Base-by-base conservation (phyloP, 2,113 vertebrate genomes). In the Ammodramus savannarum region DNA sequence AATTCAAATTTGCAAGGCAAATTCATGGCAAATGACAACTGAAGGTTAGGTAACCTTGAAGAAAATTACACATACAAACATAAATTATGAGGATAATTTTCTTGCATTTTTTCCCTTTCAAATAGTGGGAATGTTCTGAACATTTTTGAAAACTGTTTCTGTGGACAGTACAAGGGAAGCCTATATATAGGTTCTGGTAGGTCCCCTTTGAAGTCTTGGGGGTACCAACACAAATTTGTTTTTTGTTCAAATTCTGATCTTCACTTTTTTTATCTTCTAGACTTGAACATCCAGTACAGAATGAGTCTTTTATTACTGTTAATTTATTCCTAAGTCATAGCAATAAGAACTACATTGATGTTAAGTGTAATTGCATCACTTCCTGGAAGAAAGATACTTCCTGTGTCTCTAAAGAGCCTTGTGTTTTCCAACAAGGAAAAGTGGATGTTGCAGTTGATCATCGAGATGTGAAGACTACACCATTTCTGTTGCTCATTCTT, bases 1-100 rank as follows among this genome's bases (percentile, higher is more conserved):
- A 82, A 85, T 77, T 92, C 83, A 90, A 77, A 93, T 95, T 86
- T 81, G 43, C 75, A 95, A 94, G 63, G 51, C 46, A 94, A 93
- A 93, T 85, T 87, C 21, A 55, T 38, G 36, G 27, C n/a, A 91
- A 20, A 80, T 77, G 59, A 84, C 55, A 90, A 43, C 20, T 25
- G 34, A 87, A 95, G 59, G 85, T 80, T 59, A 59, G 75, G 17
- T 27, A 80, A 91, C 71, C 85, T 94, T 96, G 51, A 49, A 63
- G 26, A 59, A 51, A 62, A 76, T 51, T 82, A 43, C 48, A n/a
- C 54, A 41, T n/a, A 31, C 15, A 49, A 62, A 54, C 13, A 49
- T 43, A 26, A 18, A 59, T 46, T 49, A 34, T 32, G 7, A 65
- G 11, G 10, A 17, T 51, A 61, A 36, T 55, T 83, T 73, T 85